Base-by-base conservation (phyloP, 2,797 vertebrate genomes). In the Melanotaenia maccullochi region DNA sequence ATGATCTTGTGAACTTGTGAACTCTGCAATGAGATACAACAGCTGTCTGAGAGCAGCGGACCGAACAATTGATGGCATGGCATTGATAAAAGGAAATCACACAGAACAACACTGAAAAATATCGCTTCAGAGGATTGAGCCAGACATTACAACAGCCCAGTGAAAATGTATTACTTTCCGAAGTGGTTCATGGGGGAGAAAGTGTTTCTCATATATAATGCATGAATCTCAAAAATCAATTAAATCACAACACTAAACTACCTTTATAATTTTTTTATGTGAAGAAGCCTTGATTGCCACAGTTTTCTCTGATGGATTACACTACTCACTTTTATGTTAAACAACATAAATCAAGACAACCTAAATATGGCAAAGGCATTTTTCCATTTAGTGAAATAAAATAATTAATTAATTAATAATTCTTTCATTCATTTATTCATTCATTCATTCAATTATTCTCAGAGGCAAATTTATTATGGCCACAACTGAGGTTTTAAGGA, bases 1-100 rank as follows among this genome's bases (percentile, higher is more conserved):
- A 0, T 78, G 79, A 79, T 83, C 70, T 60, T 9, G 55, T 89
- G 80, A 90, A 92, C 89, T 86, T 84, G 36, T 90, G 88, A 90
- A 89, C 88, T 82, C 66, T 62, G 64, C 59, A 63, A 65, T 83
- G 79, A 77, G 32, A 60, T 68, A 69, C 59, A 73, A 16, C 28
- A 60, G 28, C 9, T 65, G 75, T 69, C 68, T 1, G 4, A 7
- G 64, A 60, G 79, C 61, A 58, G 25, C 4, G 44, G 75, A 71
- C 57, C 71, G 49, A 58, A 9, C 25, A 35, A 42, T 38, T 52
- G 70, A 77, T 65, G 33, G 18, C 16, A 40, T 30, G 54, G 13
- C 18, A 52, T 68, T 68, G 80, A 75, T 78, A 57, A 56, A 20
- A 14, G 40, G 47, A 62, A 76, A 83, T 77, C 59, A 52, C 57